Evolutionary conservation across 2,113 vertebrate species (phyloP).

Genomic region (Chaetodon trifascialis): DNA sequence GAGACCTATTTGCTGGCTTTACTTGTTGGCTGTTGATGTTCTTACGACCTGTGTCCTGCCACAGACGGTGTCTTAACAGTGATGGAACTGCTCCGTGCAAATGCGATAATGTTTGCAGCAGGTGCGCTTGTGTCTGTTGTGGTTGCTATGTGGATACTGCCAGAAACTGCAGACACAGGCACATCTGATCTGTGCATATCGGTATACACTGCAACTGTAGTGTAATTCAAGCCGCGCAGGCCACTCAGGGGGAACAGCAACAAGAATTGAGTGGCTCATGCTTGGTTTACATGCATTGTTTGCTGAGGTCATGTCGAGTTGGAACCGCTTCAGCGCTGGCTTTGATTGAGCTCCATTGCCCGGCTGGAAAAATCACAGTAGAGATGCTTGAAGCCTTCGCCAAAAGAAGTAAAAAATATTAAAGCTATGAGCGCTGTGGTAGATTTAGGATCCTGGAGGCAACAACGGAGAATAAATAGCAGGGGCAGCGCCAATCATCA

Average conservation of each 20-base stretch:
- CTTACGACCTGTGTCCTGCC: conserved; percentile 8
- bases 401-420: not conserved
- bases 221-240: conserved; percentile 67
- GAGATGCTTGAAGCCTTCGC: no score
- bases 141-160: conserved; percentile 14
- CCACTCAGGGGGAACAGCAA: not conserved
- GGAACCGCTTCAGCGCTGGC: not conserved
- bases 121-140: conserved; percentile 44
- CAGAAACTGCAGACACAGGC: conserved; percentile 53
- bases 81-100: not conserved
- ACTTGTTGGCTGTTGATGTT: not conserved
- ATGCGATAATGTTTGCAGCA: conserved; percentile 52
- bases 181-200: conserved; percentile 64
- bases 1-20: not conserved
- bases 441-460: not conserved
- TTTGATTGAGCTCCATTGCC: conserved; percentile 25
- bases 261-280: conserved; percentile 12
- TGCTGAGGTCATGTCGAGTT: conserved; percentile 7
- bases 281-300: conserved; percentile 56
- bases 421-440: not conserved
- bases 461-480: conserved; percentile 24
- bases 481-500: conserved; percentile 14
- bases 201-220: conserved; percentile 58
- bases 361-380: not conserved
- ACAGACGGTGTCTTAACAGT: not conserved